These are phyloP conservation scores for Unio pictorum DNA, from an alignment of 2,888 invertebrate species.

Conservation along the genomic window DNA sequence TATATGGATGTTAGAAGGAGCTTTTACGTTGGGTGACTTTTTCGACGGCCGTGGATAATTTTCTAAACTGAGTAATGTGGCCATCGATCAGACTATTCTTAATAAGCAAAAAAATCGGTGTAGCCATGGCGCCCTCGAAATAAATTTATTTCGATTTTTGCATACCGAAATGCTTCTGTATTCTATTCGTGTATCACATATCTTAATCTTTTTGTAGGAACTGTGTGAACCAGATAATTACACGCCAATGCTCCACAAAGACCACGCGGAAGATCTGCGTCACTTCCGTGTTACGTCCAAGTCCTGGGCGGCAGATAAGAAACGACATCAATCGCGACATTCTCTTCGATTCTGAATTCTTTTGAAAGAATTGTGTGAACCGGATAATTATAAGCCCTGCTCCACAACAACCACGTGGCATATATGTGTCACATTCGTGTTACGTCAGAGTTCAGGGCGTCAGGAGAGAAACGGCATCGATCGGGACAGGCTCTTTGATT, in stretches of 20 bases:
- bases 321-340: too few species aligned
- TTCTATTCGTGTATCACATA: too few species aligned
- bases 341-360: not conserved
- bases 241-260: slow-evolving; percentile 88
- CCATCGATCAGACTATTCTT: too few species aligned
- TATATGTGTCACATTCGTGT: slow-evolving; percentile 82
- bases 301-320: slow-evolving; percentile 12
- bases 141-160: too few species aligned
- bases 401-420: slow-evolving; percentile 83
- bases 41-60: too few species aligned
- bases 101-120: too few species aligned
- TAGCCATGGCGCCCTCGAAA: too few species aligned
- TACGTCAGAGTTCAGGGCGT: slow-evolving; percentile 80
- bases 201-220: slow-evolving; percentile 66
- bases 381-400: slow-evolving; percentile 86
- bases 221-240: slow-evolving; percentile 84
- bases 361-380: slow-evolving; percentile 79
- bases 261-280: slow-evolving; percentile 80
- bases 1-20: too few species aligned
- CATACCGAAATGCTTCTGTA: too few species aligned
- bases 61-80: too few species aligned
- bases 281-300: slow-evolving; percentile 84
- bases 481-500: too few species aligned
- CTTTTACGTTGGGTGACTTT: too few species aligned
- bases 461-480: slow-evolving; percentile 27